Evolutionary conservation across 2,888 invertebrate species (phyloP), one percentile per base, ranked within the genome.

Genomic region (Diplolepis rosae): DNA sequence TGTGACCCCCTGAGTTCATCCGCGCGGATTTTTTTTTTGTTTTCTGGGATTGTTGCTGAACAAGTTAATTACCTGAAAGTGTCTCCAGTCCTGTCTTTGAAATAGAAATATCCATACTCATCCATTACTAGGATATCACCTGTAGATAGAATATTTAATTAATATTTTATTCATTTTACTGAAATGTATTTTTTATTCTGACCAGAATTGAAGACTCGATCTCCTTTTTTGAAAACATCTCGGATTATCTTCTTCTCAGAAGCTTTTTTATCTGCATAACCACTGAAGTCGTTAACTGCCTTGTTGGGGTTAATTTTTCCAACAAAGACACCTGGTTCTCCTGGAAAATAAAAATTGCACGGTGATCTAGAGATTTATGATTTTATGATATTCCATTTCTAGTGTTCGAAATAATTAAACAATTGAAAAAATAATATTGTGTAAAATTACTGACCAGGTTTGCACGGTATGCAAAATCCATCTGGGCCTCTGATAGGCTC

Each of bases 101-200:
- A 98, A 90, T 93, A 98, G 85, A 96, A 93, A 90, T 96, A 98
- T 48, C 98, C 98, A n/a, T 94, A 91, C 79, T 97, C 95, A 88
- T 99, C 98, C 90, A 94, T 94, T 45, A 95, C 93, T 76, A 98
- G 90, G 82, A 98, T 93, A 90, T 99, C 98, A 70, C 95, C 94
- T 91, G 68, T 24, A 30, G 70, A 67, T 39, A 35, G 27, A 9
- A 51, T 52, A 72, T 70, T 70, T 66, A n/a, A 66, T 69, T 68
- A 67, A 15, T 24, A 39, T 6, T 27, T 22, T 18, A 39, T 45
- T 15, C 15, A 66, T 9, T 48, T 39, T 61, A 7, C 4, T 66
- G 15, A 24, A 61, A 32, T 56, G 5, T 18, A n/a, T 13, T 54
- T 1, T 35, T 11, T 35, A 32, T 28, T 79, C 80, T 71, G 68